Base-by-base conservation (phyloP, 2,113 vertebrate genomes). In the Ochotona curzoniae region DNA sequence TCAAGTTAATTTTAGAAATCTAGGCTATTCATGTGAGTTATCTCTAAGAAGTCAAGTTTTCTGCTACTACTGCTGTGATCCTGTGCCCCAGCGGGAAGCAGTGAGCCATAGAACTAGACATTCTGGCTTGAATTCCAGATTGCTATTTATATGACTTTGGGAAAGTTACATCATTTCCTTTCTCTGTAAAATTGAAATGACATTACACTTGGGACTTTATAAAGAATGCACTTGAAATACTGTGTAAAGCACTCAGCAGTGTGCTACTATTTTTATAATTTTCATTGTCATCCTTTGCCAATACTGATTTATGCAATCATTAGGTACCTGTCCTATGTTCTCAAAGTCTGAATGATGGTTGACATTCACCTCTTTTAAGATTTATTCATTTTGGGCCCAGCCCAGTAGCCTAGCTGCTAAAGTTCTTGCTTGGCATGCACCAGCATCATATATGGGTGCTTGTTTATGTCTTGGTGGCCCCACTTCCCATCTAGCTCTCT, bases 1-100 rank as follows among this genome's bases (percentile, higher is more conserved):
- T 47, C n/a, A 85, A 76, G 51, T 89, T 86, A 89, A 79, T 79
- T 94, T 93, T 86, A 70, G 80, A 82, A 83, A 95, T 75, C 18
- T 70, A 86, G 70, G 75, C 95, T 75, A 86, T 21, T 25, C 54
- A 74, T 44, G 17, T 79, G 76, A 85, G 60, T 76, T 80, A 78
- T 69, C 32, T 82, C 28, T 30, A 69, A 74, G 83, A 92, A 93
- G 26, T 64, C 49, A 90, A 71, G 44, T 78, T 63, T 90, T 83
- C 69, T 86, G 20, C 51, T 73, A 51, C 11, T 73, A 38, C 28
- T n/a, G 11, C 26, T 79, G 10, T 66, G 51, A 84, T 54, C 12
- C 49, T 63, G 5, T 71, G 38, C 7, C 73, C 71, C 8, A 83
- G 80, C 89, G 89, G 75, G 25, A 86, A 89, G 79, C 18, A 11